Base-by-base conservation (phyloP, 1,140 invertebrate genomes). In the Drosophila simulans region DNA sequence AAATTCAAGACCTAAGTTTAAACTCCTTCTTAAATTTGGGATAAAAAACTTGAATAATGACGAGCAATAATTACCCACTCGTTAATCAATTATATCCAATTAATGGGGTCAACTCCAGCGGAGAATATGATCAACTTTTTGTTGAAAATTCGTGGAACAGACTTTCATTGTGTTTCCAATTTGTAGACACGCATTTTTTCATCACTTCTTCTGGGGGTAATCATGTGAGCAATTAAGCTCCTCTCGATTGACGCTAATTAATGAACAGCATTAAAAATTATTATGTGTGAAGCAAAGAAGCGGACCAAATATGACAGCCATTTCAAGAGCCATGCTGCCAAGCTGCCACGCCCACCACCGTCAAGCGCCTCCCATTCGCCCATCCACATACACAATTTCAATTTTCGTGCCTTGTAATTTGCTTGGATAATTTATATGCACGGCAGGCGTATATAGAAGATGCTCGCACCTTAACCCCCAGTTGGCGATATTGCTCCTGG, bases 371-470 rank as follows among this genome's bases (percentile, higher is more conserved):
- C 27, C 43, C 43, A 68, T 35, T 40, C 27, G 37, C 60, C 17
- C 15, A 43, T 13, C 22, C 42, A 46, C 37, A 51, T 52, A 56
- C 43, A 58, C 40, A 62, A 77, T 88, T 88, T 88, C 79, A 88
- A 88, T 88, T 88, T 85, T 85, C 78, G 79, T 77, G 75, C 84
- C 79, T 46, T 83, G 80, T 83, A 88, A 88, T 88, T 88, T 89
- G 66, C 75, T 55, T 79, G 79, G 84, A 88, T 88, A 88, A 88
- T 88, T 88, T 88, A 84, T 88, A 88, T 88, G 84, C 84, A 88
- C 54, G 76, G 66, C 80, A 65, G 66, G 71, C 63, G 80, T 84
- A 82, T 90, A 82, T 78, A 82, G 74, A 85, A 89, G 72, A 88
- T 49, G 74, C 83, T 37, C 13, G 4, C 73, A 45, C 60, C 60